Percentiles rank a stretch among this genome's conserved stretches.
Evolutionary conservation across 2,888 invertebrate genomes (phyloP).

Genomic region (Phengaris arion): DNA sequence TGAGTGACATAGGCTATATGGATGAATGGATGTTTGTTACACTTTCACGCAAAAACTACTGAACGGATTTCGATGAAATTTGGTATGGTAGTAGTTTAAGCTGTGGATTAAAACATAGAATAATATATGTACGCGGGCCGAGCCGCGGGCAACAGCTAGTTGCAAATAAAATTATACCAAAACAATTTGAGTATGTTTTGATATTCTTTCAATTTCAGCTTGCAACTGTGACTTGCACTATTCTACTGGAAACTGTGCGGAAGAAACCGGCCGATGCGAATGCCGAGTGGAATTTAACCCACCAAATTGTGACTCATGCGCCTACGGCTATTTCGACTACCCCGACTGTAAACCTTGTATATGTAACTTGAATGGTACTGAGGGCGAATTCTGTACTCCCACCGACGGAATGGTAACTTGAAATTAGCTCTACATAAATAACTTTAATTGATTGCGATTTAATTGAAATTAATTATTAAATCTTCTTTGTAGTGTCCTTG

Average conservation of each 20-base stretch:
- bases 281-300: constrained; percentile 89
- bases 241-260: constrained; percentile 96
- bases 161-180: no score
- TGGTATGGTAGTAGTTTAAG: no score
- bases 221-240: constrained; percentile 92
- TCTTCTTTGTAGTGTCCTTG: constrained; percentile 85
- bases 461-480: background rate
- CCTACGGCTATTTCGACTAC: constrained; percentile 94
- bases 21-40: no score
- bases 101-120: no score
- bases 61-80: no score
- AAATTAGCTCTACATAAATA: background rate
- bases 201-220: constrained; percentile 74
- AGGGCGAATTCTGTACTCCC: constrained; percentile 91
- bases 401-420: constrained; percentile 80
- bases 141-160: no score
- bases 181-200: background rate
- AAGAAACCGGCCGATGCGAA: constrained; percentile 93
- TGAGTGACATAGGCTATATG: no score
- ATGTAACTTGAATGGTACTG: constrained; percentile 94
- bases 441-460: constrained; percentile 28
- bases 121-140: no score
- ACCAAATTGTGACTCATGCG: constrained; percentile 90
- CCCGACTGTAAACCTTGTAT: constrained; percentile 96
- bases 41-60: no score